These are phyloP conservation scores for Temnothorax ravouxi DNA, from an alignment of 2,888 invertebrate species.

Conservation along the genomic window DNA sequence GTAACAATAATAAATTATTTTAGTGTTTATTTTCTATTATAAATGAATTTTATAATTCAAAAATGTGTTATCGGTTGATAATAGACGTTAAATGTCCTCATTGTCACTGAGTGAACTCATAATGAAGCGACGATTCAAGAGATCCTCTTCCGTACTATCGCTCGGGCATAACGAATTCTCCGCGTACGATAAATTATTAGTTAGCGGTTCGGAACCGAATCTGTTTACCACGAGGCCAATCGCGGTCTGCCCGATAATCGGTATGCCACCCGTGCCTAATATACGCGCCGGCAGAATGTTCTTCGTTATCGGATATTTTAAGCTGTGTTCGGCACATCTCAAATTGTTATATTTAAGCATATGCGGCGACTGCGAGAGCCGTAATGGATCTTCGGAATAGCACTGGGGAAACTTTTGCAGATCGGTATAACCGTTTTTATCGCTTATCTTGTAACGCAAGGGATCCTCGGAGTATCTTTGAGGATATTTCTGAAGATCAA, in stretches of 20 bases:
- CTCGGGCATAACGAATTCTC: slow-evolving; percentile 79
- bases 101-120: slow-evolving; percentile 82
- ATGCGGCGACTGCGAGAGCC: slow-evolving; percentile 77
- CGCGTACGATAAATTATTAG: slow-evolving; percentile 75
- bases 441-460: slow-evolving; percentile 75
- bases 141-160: slow-evolving; percentile 79
- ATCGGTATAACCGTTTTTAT: slow-evolving; percentile 77
- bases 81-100: slow-evolving; percentile 78
- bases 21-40: background rate
- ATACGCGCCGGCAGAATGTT: slow-evolving; percentile 81
- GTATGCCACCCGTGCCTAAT: slow-evolving; percentile 81
- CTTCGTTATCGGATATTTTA: slow-evolving; percentile 80
- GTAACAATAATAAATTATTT: slow-evolving; percentile 33
- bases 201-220: slow-evolving; percentile 81
- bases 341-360: slow-evolving; percentile 82
- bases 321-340: slow-evolving; percentile 79
- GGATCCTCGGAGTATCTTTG: slow-evolving; percentile 82
- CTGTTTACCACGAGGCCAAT: slow-evolving; percentile 84
- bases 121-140: slow-evolving; percentile 80
- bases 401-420: slow-evolving; percentile 83
- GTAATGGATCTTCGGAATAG: slow-evolving; percentile 82
- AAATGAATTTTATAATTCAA: slow-evolving; percentile 27
- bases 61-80: slow-evolving; percentile 25
- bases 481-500: slow-evolving; percentile 81
- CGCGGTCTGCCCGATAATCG: slow-evolving; percentile 83